Percentiles rank a stretch among this genome's conserved stretches.
phyloP scores from a whole-genome alignment of 2,888 invertebrate genomes.

The Tridacna crocea region DNA sequence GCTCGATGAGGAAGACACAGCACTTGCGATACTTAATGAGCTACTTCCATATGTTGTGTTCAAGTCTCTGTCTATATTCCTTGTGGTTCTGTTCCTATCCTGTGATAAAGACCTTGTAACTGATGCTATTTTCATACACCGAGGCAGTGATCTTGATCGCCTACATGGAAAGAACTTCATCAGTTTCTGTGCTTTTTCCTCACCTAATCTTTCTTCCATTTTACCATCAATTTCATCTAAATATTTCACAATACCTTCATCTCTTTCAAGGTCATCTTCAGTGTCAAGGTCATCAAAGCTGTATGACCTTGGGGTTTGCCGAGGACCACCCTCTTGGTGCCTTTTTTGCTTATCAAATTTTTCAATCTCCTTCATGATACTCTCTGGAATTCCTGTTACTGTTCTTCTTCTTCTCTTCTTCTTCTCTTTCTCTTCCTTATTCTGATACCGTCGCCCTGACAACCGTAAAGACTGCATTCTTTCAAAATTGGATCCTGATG shows the following conservation, averaged over 20 bases:
- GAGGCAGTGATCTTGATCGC: conserved; percentile 75
- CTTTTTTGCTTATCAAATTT: conserved; percentile 72
- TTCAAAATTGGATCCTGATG: conserved; percentile 94
- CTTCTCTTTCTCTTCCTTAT: conserved; percentile 62
- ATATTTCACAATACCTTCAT: conserved; percentile 76
- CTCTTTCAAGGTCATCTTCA: conserved; percentile 61
- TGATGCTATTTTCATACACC: conserved; percentile 71
- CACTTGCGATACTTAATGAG: conserved; percentile 71
- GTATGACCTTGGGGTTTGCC: conserved; percentile 72
- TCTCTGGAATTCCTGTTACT: conserved; percentile 78
- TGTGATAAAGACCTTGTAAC: conserved; percentile 53
- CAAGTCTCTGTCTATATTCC: conserved; percentile 55
- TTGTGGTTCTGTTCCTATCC: conserved; percentile 48
- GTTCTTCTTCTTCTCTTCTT: conserved; percentile 74
- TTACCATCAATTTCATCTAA: conserved; percentile 77
- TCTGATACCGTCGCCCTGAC: conserved; percentile 86
- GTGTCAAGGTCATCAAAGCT: conserved; percentile 77
- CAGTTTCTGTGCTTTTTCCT: conserved; percentile 70
- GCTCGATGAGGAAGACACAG: conserved; percentile 66
- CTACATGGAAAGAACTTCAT: conserved; percentile 76
- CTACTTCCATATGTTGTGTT: conserved; percentile 64
- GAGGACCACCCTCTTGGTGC: conserved; percentile 43
- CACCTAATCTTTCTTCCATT: conserved; percentile 74
- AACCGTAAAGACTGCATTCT: conserved; percentile 94
- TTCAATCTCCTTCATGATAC: conserved; percentile 76